phyloP scores from a whole-genome alignment of 2,113 vertebrate genomes.

The Erythrocercus mccallii region DNA sequence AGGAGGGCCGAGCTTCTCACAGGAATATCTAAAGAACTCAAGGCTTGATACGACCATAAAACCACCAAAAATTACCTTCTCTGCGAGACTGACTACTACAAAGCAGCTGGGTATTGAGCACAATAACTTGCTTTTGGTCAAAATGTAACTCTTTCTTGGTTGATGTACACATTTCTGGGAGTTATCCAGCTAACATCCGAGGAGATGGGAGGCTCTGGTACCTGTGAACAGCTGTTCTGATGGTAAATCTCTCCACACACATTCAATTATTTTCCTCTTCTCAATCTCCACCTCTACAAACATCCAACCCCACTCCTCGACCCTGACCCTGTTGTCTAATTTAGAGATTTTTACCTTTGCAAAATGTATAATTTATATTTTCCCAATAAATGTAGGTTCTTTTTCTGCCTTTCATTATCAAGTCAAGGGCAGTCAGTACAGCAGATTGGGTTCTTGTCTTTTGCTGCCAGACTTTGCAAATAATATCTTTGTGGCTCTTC shows the following conservation, averaged over 20 bases:
- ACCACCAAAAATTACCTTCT: neutral
- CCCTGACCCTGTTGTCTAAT: neutral
- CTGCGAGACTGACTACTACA: neutral
- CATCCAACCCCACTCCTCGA: accelerated
- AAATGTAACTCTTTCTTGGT: neutral
- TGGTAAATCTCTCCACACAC: neutral
- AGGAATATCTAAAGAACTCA: neutral
- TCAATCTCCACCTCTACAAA: neutral
- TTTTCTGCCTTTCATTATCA: neutral
- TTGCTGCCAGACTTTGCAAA: neutral
- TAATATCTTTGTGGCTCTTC: neutral
- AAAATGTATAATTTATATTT: neutral
- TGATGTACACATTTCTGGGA: neutral
- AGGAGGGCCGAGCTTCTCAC: neutral
- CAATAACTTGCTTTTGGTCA: neutral
- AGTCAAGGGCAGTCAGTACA: neutral
- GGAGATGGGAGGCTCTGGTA: neutral
- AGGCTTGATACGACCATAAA: neutral
- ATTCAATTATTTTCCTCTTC: neutral
- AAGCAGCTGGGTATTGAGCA: neutral
- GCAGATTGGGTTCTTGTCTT: neutral
- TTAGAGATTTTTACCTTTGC: neutral
- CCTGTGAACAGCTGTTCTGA: neutral
- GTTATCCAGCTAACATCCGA: neutral
- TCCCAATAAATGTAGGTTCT: neutral